Evolutionary conservation across 1,140 invertebrate species (phyloP).

Genomic region (Arctopsyche grandis): DNA sequence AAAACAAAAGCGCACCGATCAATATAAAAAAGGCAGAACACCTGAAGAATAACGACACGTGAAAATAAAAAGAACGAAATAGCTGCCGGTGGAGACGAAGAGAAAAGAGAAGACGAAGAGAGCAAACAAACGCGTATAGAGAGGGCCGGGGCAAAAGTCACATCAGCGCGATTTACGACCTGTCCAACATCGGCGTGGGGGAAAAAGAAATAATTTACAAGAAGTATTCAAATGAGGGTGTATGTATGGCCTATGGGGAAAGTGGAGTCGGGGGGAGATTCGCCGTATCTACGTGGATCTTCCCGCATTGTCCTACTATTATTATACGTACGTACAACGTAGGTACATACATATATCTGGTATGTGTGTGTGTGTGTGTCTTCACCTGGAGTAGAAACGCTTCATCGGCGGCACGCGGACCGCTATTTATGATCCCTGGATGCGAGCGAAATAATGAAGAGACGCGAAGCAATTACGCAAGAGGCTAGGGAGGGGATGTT

Average conservation of each 20-base stretch:
- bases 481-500: neutral
- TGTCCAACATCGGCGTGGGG: slow-evolving; percentile 24
- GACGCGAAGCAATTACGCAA: neutral
- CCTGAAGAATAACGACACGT: neutral
- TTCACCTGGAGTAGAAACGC: neutral
- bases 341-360: too few relatives aligned
- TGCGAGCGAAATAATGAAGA: neutral
- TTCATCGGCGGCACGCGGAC: neutral
- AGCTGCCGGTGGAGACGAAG: neutral
- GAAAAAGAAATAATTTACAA: slow-evolving; percentile 50
- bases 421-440: slow-evolving; percentile 1
- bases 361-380: slow-evolving; percentile 4
- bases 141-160: slow-evolving; percentile 25
- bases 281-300: slow-evolving; percentile 37
- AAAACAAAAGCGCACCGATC: too few relatives aligned
- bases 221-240: slow-evolving; percentile 52
- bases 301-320: slow-evolving; percentile 39
- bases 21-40: too few relatives aligned
- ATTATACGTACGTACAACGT: neutral
- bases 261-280: neutral
- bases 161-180: slow-evolving; percentile 30
- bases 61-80: neutral
- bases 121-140: neutral
- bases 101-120: neutral
- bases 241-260: neutral